Conservation (phyloP, 2,888 invertebrate genomes). For the Hydrotaea cyrtoneurina region DNA sequence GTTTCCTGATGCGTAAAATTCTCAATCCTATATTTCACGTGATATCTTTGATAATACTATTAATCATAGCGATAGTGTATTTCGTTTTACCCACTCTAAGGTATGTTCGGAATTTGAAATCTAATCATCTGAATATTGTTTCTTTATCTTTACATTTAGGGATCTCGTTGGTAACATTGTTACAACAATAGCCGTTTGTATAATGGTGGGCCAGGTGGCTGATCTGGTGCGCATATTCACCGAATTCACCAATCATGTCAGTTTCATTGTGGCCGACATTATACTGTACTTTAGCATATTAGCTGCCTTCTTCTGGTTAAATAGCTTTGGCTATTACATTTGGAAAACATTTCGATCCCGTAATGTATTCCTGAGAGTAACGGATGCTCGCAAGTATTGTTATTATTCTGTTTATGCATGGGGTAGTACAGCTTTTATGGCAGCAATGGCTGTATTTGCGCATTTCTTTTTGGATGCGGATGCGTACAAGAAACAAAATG, state of each 20-base stretch:
- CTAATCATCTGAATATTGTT: too few species aligned
- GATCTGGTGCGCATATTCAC: conserved; percentile 90
- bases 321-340: conserved; percentile 92
- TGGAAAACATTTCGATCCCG: conserved; percentile 94
- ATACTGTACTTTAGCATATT: conserved; percentile 88
- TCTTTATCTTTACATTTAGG: conserved; percentile 69
- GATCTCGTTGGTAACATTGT: conserved; percentile 92
- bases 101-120: conserved; percentile 70
- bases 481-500: conserved; percentile 81
- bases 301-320: conserved; percentile 93
- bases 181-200: conserved; percentile 89
- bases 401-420: conserved; percentile 92
- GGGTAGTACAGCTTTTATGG: conserved; percentile 87
- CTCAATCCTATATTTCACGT: conserved; percentile 90
- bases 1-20: conserved; percentile 88
- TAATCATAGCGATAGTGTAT: conserved; percentile 89
- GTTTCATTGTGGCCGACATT: conserved; percentile 90
- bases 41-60: conserved; percentile 86
- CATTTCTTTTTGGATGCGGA: conserved; percentile 88
- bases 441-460: conserved; percentile 88
- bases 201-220: conserved; percentile 89
- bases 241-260: conserved; percentile 89
- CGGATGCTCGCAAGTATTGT: conserved; percentile 92
- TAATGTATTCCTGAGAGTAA: conserved; percentile 91
- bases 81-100: conserved; percentile 91